Base-by-base conservation (phyloP, 2,113 vertebrate species). In the Paraplagusia blochii region DNA sequence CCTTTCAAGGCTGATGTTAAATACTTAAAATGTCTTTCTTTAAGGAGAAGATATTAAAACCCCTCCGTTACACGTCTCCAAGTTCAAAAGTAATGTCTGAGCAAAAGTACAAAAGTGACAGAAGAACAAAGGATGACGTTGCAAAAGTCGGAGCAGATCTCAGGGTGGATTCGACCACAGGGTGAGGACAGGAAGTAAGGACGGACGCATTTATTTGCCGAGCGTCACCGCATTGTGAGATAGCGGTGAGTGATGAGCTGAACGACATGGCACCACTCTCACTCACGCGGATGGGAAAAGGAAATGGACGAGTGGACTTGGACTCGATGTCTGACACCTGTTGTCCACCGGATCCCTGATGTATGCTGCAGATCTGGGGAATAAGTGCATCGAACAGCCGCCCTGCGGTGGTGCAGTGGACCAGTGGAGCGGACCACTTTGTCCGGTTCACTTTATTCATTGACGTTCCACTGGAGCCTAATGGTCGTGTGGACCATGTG, bases 371-470 rank as follows among this genome's bases (percentile, higher is more conserved):
- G 53, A 57, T 57, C 40, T 60, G 72, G 76, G 69, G 78, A 75
- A 63, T 64, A 34, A 78, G 70, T 72, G 48, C 49, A 66, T 38
- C 46, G 52, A 47, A 53, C 42, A 53, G 39, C 60, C 56, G 61
- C 63, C 29, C 7, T 48, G 39, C 22, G 60, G 70, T 48, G 62
- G 47, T 50, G 22, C 75, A 65, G 75, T 72, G 76, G 55, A 79
- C 38, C 70, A 11, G 53, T 54, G 53, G 58, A 16, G 54, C 34
- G 52, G 40, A 39, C 64, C 39, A 44, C 53, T 73, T 59, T 22
- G 67, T 80, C 82, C 79, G 63, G 75, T 69, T 48, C 34, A n/a
- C 67, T 74, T 52, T 76, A 65, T 83, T 74, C 44, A 45, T 29
- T 65, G 69, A 52, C 55, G n/a, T 64, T 63, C 18, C 51, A 52